A percentile compares a stretch with the other conserved stretches of the same genome.
phyloP scores from a whole-genome alignment of 2,888 invertebrate species.

The Hydroisotoma schaefferi region DNA sequence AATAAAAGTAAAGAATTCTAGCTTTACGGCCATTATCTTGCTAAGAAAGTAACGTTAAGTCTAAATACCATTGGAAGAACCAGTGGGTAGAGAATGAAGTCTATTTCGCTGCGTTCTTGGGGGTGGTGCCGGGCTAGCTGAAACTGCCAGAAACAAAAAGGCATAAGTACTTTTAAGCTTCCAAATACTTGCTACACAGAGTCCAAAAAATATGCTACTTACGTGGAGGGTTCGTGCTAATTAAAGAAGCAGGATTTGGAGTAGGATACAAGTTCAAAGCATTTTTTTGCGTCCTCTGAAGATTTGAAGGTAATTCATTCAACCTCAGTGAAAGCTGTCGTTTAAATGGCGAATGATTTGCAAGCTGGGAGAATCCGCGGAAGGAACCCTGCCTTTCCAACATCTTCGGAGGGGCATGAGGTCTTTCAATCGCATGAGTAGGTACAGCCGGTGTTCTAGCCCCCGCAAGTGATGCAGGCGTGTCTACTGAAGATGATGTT shows the following conservation, averaged over 20 bases:
- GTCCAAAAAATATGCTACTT: no score
- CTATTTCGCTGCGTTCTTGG: slow-evolving; percentile 51
- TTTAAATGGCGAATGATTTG: slow-evolving; percentile 86
- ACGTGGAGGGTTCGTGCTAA: slow-evolving; percentile 40
- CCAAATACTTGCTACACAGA: no score
- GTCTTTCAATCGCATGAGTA: slow-evolving; percentile 90
- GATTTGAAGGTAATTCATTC: slow-evolving; percentile 90
- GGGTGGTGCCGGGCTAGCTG: slow-evolving; percentile 50
- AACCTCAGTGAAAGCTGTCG: slow-evolving; percentile 91
- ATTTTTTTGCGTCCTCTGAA: slow-evolving; percentile 64
- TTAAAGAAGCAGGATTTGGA: slow-evolving; percentile 18
- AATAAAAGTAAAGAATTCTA: no score
- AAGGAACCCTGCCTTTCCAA: slow-evolving; percentile 86
- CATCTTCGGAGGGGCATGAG: slow-evolving; percentile 91
- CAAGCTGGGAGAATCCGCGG: slow-evolving; percentile 78
- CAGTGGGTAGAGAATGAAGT: slow-evolving; percentile 52
- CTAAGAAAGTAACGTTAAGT: neutral
- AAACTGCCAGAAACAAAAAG: slow-evolving; percentile 32
- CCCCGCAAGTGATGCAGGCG: neutral
- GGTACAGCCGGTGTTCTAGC: slow-evolving; percentile 54
- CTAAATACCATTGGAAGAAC: slow-evolving; percentile 47
- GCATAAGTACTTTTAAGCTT: neutral
- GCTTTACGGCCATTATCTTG: no score
- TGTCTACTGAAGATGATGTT: slow-evolving; percentile 33
- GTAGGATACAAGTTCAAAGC: slow-evolving; percentile 39